Conservation (phyloP, 2,888 invertebrate species). For the Helleia helle region DNA sequence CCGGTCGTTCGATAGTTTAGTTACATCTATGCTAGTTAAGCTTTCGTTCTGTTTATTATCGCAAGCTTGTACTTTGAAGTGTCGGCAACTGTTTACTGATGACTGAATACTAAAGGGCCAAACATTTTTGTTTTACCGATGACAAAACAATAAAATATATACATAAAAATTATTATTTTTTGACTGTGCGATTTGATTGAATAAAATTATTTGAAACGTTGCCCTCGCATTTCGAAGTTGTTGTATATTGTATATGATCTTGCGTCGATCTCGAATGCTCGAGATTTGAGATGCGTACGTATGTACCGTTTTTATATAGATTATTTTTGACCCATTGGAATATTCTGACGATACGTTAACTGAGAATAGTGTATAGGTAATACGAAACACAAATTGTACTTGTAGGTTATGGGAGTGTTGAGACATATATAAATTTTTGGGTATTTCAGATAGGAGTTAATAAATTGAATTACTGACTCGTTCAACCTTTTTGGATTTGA, state of each 20-base stretch:
- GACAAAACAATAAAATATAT: slow-evolving; percentile 18
- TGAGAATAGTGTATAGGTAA: slow-evolving; percentile 63
- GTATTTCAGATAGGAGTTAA: slow-evolving; percentile 66
- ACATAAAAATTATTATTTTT: slow-evolving; percentile 40
- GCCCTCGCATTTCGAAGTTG: slow-evolving; percentile 64
- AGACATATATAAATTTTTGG: slow-evolving; percentile 59
- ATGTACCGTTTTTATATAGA: slow-evolving; percentile 36
- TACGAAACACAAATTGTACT: slow-evolving; percentile 66
- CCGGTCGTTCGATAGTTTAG: slow-evolving; percentile 67
- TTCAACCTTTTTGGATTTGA: slow-evolving; percentile 72
- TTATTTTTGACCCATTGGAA: slow-evolving; percentile 58
- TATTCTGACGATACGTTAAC: slow-evolving; percentile 63
- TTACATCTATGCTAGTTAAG: slow-evolving; percentile 68
- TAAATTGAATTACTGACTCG: slow-evolving; percentile 54
- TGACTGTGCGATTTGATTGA: slow-evolving; percentile 48
- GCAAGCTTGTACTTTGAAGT: slow-evolving; percentile 60
- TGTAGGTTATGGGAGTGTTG: slow-evolving; percentile 71
- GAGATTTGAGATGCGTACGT: slow-evolving; percentile 35
- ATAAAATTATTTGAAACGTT: slow-evolving; percentile 41
- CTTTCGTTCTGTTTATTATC: slow-evolving; percentile 61
- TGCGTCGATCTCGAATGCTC: slow-evolving; percentile 35
- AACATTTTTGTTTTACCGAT: slow-evolving; percentile 33
- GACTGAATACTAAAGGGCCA: slow-evolving; percentile 68
- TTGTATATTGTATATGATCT: slow-evolving; percentile 44
- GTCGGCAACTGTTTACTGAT: slow-evolving; percentile 65